Evolutionary conservation across 2,888 invertebrate species (phyloP).

Genomic region (Incurvaria masculella): DNA sequence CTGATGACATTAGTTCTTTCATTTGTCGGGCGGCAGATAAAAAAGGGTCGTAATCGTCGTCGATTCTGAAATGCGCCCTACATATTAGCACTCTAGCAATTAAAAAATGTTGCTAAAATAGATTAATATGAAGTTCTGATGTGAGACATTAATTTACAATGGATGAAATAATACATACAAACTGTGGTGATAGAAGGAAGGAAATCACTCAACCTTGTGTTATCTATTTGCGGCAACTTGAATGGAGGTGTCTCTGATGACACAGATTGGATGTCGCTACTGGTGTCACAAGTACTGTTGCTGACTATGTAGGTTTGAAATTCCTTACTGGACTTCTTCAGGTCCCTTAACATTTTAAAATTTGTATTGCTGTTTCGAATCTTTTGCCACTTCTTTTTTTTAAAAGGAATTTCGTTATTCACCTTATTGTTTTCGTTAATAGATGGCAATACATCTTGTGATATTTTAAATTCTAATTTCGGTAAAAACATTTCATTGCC

Average conservation of each 20-base stretch:
- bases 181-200: not conserved
- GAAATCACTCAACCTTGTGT: constrained; percentile 17
- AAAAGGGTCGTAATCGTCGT: constrained; percentile 72
- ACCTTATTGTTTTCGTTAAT: constrained; percentile 35
- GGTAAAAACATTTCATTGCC: not conserved
- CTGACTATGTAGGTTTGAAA: constrained; percentile 38
- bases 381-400: constrained; percentile 29
- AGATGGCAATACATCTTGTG: constrained; percentile 33
- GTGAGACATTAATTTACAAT: not conserved
- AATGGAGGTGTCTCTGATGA: constrained; percentile 40
- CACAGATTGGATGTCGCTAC: constrained; percentile 32
- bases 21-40: constrained; percentile 77
- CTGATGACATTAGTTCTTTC: constrained; percentile 73
- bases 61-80: constrained; percentile 46
- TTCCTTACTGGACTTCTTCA: constrained; percentile 29
- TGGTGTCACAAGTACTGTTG: constrained; percentile 25
- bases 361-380: constrained; percentile 31
- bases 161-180: not conserved
- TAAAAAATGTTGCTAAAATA: not conserved
- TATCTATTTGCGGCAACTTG: constrained; percentile 44
- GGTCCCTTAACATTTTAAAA: constrained; percentile 30
- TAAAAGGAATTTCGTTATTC: constrained; percentile 20
- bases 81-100: no score
- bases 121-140: no score
- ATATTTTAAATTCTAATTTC: constrained; percentile 10